These are phyloP conservation scores for Syrrhaptes paradoxus DNA, from an alignment of 2,113 vertebrate genomes.

Conservation along the genomic window DNA sequence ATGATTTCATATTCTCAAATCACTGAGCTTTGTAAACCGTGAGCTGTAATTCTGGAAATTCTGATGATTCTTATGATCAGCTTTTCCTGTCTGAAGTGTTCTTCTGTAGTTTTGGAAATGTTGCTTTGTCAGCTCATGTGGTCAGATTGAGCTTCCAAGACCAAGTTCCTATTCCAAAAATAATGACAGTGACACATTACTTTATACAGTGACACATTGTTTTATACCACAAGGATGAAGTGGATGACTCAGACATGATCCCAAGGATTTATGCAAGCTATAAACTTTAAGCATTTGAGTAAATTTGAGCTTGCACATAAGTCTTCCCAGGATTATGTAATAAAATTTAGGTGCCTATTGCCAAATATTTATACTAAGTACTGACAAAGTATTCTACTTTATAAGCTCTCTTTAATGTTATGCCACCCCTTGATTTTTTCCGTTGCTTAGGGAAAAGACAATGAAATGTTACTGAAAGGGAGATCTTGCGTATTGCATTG, in stretches of 20 bases:
- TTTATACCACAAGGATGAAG: background rate
- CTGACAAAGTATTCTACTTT: background rate
- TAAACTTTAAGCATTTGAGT: background rate
- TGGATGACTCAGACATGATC: background rate
- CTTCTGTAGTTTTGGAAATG: background rate
- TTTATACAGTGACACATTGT: background rate
- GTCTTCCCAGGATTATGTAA: background rate
- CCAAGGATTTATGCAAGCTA: background rate
- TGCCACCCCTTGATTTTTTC: background rate
- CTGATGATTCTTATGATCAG: background rate
- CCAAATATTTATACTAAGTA: background rate
- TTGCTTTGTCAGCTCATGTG: background rate
- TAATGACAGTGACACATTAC: background rate
- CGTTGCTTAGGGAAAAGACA: background rate
- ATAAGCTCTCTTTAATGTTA: background rate
- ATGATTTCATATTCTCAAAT: background rate
- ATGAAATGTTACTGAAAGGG: background rate
- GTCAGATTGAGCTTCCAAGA: background rate
- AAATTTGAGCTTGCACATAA: background rate
- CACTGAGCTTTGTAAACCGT: background rate
- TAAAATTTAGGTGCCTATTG: background rate
- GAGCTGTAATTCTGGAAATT: background rate
- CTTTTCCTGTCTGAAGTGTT: background rate
- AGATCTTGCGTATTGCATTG: background rate
- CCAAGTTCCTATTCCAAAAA: background rate